A percentile compares a stretch with the other conserved stretches of the same genome.
These are phyloP conservation scores for Helicoverpa assulta DNA, from an alignment of 2,888 invertebrate genomes.

Conservation along the genomic window DNA sequence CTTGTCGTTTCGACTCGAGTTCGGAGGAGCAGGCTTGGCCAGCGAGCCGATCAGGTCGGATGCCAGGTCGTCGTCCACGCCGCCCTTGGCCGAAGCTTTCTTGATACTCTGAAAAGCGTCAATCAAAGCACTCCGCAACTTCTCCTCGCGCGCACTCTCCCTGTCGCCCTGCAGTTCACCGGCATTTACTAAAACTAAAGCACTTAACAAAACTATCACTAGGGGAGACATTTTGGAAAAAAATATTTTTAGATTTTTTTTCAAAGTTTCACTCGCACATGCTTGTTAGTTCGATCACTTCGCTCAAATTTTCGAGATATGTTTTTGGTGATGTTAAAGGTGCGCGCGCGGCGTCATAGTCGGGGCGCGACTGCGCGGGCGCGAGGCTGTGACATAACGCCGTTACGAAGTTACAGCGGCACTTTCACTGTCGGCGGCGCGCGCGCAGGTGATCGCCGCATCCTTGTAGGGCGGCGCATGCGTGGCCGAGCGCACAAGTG, in stretches of 20 bases:
- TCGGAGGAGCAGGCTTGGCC: slow-evolving; percentile 64
- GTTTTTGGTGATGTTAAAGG: slow-evolving; percentile 39
- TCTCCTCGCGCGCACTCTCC: slow-evolving; percentile 83
- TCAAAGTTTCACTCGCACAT: slow-evolving; percentile 75
- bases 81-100: slow-evolving; percentile 82
- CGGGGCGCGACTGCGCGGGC: slow-evolving; percentile 76
- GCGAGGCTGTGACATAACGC: slow-evolving; percentile 84
- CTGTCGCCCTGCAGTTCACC: slow-evolving; percentile 75
- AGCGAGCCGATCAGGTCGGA: slow-evolving; percentile 83
- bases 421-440: slow-evolving; percentile 84
- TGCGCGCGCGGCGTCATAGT: slow-evolving; percentile 85
- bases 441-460: slow-evolving; percentile 67
- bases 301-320: slow-evolving; percentile 23
- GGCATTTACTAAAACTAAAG: slow-evolving; percentile 72
- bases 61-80: slow-evolving; percentile 78
- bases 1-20: slow-evolving; percentile 68
- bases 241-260: slow-evolving; percentile 23
- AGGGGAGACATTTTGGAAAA: slow-evolving; percentile 77
- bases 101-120: slow-evolving; percentile 88
- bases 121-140: slow-evolving; percentile 83
- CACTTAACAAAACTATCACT: slow-evolving; percentile 82
- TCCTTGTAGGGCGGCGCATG: slow-evolving; percentile 73
- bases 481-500: slow-evolving; percentile 51
- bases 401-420: slow-evolving; percentile 79
- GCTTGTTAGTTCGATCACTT: slow-evolving; percentile 59